A percentile compares a stretch with the other conserved stretches of the same genome.
Evolutionary conservation across 2,113 vertebrate genomes (phyloP).

Genomic region (human (Homo sapiens)): DNA sequence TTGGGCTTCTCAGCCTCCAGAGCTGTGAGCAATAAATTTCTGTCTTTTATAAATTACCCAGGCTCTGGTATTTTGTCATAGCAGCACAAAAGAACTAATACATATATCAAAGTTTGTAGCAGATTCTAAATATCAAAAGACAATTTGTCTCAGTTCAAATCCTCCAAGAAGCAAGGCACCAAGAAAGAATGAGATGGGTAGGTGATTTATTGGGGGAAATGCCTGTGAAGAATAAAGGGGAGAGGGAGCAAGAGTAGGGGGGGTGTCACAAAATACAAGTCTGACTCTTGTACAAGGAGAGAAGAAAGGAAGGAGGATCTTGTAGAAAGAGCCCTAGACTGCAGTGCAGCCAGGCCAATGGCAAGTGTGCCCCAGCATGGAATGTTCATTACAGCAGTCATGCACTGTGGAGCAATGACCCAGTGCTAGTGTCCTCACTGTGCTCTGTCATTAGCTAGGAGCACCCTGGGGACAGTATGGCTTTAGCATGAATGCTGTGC

Average conservation of each 20-base stretch:
- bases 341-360: not conserved
- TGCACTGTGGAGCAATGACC: not conserved
- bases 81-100: not conserved
- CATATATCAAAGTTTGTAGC: not conserved
- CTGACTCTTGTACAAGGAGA: not conserved
- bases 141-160: not conserved
- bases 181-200: not conserved
- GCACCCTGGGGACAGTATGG: not conserved
- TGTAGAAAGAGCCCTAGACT: not conserved
- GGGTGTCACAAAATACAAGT: not conserved
- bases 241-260: too few relatives aligned
- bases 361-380: not conserved
- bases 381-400: not conserved
- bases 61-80: not conserved
- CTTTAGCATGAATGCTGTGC: not conserved
- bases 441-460: not conserved
- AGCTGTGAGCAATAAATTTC: not conserved
- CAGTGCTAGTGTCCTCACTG: not conserved
- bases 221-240: not conserved
- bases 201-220: not conserved
- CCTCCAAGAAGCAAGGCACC: not conserved
- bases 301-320: not conserved
- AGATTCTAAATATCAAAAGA: conserved; percentile 1
- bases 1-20: not conserved
- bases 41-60: not conserved